Evolutionary conservation across 1,140 invertebrate species (phyloP).

Genomic region (Carcinoscorpius rotundicauda): DNA sequence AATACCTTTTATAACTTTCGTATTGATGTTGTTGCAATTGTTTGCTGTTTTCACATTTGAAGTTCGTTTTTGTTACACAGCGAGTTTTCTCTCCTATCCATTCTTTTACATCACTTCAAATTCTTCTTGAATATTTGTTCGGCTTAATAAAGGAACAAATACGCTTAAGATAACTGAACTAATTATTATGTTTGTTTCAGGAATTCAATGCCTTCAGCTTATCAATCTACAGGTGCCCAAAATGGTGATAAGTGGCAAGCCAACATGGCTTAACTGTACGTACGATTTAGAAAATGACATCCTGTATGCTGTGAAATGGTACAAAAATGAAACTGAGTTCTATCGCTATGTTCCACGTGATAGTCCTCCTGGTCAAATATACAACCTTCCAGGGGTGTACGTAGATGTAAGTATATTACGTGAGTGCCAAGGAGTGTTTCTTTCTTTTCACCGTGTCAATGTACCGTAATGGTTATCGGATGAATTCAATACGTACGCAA

Average conservation of each 20-base stretch:
- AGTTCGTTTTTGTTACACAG: no score
- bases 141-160: no score
- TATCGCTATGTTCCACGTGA: constrained; percentile 25
- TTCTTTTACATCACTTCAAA: no score
- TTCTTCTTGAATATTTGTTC: no score
- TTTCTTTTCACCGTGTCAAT: neutral
- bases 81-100: no score
- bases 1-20: no score
- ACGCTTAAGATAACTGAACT: no score
- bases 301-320: constrained; percentile 27
- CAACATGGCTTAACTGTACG: constrained; percentile 21
- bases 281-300: constrained; percentile 22
- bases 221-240: constrained; percentile 15
- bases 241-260: constrained; percentile 19
- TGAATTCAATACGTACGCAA: constrained; percentile 8
- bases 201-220: constrained; percentile 7
- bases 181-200: constrained; percentile 2
- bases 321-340: constrained; percentile 27
- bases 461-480: constrained; percentile 3
- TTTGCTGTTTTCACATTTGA: no score
- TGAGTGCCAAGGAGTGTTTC: neutral
- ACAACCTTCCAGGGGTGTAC: constrained; percentile 22
- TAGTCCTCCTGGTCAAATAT: constrained; percentile 20
- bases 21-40: no score
- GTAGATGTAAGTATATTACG: constrained; percentile 24